Evolutionary conservation across 1,140 invertebrate genomes (phyloP), one percentile per base, ranked within the genome.

Genomic region (Drosophila triauraria): DNA sequence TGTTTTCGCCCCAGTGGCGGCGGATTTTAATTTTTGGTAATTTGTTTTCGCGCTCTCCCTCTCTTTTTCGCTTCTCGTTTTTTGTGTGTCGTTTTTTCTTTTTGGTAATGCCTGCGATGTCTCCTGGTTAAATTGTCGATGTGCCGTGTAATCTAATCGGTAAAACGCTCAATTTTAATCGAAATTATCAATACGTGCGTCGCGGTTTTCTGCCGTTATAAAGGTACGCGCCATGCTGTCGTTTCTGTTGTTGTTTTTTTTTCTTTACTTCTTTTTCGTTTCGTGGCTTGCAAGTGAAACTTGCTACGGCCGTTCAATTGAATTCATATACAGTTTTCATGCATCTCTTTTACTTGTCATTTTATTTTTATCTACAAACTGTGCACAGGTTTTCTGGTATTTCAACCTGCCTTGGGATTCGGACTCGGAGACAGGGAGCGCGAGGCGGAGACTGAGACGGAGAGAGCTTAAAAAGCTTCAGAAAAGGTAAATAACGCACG

Each of bases 301-400:
- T 88, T 80, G 68, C 68, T 57, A 20, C n/a, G 51, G 51, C 51
- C 53, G 53, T 56, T 57, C 64, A 61, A 75, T 57, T 59, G 51
- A 78, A 76, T 63, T 68, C 35, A 40, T 79, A 77, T 79, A 67
- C 51, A 40, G 69, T 65, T 78, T 75, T 78, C 78, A 78, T 87
- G 84, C 84, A 87, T 75, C 84, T 78, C 82, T 87, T 79, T 84
- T 84, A 74, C 70, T 88, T 88, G 82, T 80, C 64, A 76, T 84
- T 87, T 86, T 84, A 80, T 71, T 88, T 87, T 88, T 88, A 83
- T 87, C 78, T 81, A 84, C 64, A 80, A 85, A 75, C 81, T 74
- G 56, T 69, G 64, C 81, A 84, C 81, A 82, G 80, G 80, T 83
- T 82, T 67, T 67, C 23, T 72, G 69, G 69, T 72, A 72, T 82